A percentile compares a stretch with the other conserved stretches of the same genome.
Evolutionary conservation across 1,140 invertebrate genomes (phyloP).

Genomic region (Hyphantria cunea): DNA sequence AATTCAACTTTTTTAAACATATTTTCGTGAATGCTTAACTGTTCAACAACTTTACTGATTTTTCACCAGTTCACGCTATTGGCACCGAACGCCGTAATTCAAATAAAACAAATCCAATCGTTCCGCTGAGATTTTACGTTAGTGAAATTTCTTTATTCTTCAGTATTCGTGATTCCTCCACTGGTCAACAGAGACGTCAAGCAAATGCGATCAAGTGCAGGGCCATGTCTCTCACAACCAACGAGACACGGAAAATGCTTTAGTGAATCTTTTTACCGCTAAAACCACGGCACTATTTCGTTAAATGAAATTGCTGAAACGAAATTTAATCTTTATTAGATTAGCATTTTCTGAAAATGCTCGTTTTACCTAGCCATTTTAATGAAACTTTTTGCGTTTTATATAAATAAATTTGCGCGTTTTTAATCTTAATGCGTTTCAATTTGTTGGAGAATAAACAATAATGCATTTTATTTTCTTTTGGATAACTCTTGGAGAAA

Average conservation of each 20-base stretch:
- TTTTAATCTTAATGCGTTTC: too few species aligned
- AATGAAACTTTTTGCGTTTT: too few species aligned
- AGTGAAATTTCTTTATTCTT: not conserved
- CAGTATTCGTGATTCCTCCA: not conserved
- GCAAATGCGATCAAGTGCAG: slow-evolving; percentile 7
- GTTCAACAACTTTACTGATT: not conserved
- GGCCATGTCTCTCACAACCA: slow-evolving; percentile 25
- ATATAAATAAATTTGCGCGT: too few species aligned
- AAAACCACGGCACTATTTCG: slow-evolving; percentile 59
- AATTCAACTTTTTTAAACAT: too few species aligned
- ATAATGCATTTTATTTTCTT: too few species aligned
- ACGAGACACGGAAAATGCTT: slow-evolving; percentile 71
- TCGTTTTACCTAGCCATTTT: too few species aligned
- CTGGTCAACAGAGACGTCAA: slow-evolving; percentile 22
- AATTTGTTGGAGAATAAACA: too few species aligned
- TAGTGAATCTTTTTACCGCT: slow-evolving; percentile 67
- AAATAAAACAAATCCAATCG: not conserved
- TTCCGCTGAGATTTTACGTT: not conserved
- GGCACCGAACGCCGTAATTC: not conserved
- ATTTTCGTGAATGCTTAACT: not conserved
- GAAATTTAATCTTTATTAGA: too few species aligned
- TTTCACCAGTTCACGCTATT: not conserved
- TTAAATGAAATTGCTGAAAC: slow-evolving; percentile 45
- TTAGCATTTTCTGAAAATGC: too few species aligned
- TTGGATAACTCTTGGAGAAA: too few species aligned